phyloP scores from a whole-genome alignment of 2,888 invertebrate genomes.

The Ephialtes manifestator region DNA sequence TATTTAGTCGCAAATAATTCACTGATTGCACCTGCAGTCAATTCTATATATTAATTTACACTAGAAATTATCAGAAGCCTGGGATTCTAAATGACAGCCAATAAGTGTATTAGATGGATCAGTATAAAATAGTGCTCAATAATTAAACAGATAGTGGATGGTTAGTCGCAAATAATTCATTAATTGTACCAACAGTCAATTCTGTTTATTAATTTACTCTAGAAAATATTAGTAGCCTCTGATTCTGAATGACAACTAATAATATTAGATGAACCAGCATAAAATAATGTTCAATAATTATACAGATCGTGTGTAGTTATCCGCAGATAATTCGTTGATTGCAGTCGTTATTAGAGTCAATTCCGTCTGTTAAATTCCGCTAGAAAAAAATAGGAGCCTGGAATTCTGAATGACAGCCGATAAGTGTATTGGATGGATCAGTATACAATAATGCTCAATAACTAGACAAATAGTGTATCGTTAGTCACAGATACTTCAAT shows the following conservation, averaged over 20 bases:
- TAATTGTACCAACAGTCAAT: background rate
- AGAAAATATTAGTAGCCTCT: background rate
- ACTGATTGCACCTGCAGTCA: background rate
- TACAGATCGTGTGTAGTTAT: background rate
- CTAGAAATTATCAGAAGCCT: background rate
- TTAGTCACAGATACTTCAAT: background rate
- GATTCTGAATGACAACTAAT: constrained; percentile 21
- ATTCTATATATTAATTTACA: background rate
- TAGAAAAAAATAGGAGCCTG: background rate
- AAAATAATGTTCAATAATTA: constrained; percentile 3
- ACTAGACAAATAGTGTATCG: background rate
- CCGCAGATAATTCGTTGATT: no score
- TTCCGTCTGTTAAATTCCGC: background rate
- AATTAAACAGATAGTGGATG: background rate
- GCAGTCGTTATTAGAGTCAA: background rate
- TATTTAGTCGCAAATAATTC: background rate
- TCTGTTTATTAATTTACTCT: background rate
- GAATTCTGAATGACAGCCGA: constrained; percentile 23
- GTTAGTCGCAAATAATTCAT: background rate
- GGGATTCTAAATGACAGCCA: constrained; percentile 18
- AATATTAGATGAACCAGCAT: background rate
- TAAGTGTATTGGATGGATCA: background rate
- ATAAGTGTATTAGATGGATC: background rate
- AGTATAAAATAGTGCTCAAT: background rate
- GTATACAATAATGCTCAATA: background rate